Evolutionary conservation across 2,888 invertebrate species (phyloP), one percentile per base, ranked within the genome.

Genomic region (Pegoplata infirma): DNA sequence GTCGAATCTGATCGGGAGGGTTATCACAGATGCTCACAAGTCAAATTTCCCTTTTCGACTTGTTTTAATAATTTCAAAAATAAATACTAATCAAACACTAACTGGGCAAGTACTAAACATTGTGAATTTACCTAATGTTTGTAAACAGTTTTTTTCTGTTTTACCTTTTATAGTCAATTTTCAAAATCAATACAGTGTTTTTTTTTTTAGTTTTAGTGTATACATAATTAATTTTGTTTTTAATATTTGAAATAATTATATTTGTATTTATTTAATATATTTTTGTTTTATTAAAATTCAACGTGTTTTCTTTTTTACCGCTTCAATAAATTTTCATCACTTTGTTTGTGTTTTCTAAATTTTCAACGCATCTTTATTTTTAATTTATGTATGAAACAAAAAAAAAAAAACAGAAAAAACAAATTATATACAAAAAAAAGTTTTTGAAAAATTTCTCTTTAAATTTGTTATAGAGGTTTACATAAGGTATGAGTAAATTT

Each of bases 201-300:
- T 36, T 56, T 36, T 7, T 14, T 17, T 23, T 28, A 36, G 28
- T 36, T 49, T 51, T 64, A 21, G 21, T 63, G 17, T 63, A 28
- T 36, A 32, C 10, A 36, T 64, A 49, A 28, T 36, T 40, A 25
- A 40, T 40, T 12, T 40, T n/a, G n/a, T n/a, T n/a, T n/a, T n/a
- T 40, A 40, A n/a, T 40, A 40, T n/a, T n/a, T n/a, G 36, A 16
- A 32, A 36, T 23, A 28, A 14, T 63, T 56, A n/a, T 49, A 44
- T 55, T 16, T 61, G 0, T 53, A 7, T 14, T 5, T 21, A 80
- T 81, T 82, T 83, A 83, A n/a, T 47, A 6, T 67, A 28, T 64
- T 63, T 61, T 23, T 46, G 17, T 67, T 64, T 64, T 14, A n/a
- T 19, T 5, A n/a, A 40, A 40, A 40, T 40, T 40, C 36, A 40